Base-by-base conservation (phyloP, 1,140 invertebrate species). In the Uloborus diversus region DNA sequence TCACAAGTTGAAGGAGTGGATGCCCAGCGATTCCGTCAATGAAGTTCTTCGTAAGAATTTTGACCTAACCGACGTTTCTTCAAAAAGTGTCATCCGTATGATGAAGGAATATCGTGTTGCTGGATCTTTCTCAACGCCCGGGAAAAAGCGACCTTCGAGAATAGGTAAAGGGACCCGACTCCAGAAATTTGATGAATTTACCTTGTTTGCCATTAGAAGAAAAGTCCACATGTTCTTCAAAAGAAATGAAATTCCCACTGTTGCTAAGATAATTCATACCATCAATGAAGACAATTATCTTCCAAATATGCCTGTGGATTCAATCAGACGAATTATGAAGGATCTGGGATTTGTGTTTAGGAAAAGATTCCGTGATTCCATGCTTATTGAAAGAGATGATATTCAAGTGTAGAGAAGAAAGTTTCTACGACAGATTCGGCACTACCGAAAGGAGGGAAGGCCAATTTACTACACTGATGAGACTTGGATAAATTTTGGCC, bases 161-260 rank as follows among this genome's bases (percentile, higher is more conserved):
- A 11, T 7, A n/a, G 53, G 23, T 7, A 57, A n/a, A 25, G 23
- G 53, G 23, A 57, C 53, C 9, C 53, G 53, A n/a, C 7, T 57
- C 23, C 53, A 57, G 53, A 57, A 57, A 57, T 57, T n/a, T 23
- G 53, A 57, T 20, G 53, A 57, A 57, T 57, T 57, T 25, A 57
- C 53, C 53, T 20, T 57, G 14, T 57, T 23, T 23, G 13, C 14
- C 23, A n/a, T 57, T 14, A 9, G 53, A 11, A 57, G 53, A 57
- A 57, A 57, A 23, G 23, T 57, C 5, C 53, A 57, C 23, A 13
- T 25, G 9, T n/a, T n/a, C 9, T 57, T 47, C 17, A 47, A 47
- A 47, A 47, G 37, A 17, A 47, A 47, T 47, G 37, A 47, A 17
- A 47, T 47, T 57, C 53, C 53, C 5, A 57, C 53, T n/a, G 53